phyloP scores from a whole-genome alignment of 2,113 vertebrate species.

The Rostratula benghalensis region DNA sequence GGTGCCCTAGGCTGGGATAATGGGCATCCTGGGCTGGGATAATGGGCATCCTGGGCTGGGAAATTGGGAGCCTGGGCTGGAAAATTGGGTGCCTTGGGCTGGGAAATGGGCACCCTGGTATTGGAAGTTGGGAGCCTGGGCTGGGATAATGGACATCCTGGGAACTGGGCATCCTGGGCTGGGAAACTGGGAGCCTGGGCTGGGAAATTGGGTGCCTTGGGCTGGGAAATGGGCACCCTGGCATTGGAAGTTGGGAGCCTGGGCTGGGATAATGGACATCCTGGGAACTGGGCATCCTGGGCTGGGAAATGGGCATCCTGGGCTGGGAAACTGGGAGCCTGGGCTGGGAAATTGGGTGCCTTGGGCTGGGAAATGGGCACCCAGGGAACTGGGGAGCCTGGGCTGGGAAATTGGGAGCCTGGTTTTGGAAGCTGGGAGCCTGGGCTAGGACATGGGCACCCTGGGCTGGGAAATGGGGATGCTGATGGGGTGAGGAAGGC shows the following conservation, averaged over 20 bases:
- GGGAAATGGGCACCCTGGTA: not conserved
- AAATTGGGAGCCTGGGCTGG: not conserved
- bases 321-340: not conserved
- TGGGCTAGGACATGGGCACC: not conserved
- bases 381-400: no score
- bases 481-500: not conserved
- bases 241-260: no score
- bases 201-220: no score
- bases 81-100: no score
- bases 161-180: not conserved
- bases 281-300: not conserved
- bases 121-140: no score
- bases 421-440: no score
- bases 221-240: not conserved
- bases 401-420: no score
- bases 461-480: no score
- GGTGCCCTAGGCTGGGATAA: not conserved
- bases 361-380: not conserved
- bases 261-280: not conserved
- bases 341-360: no score
- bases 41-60: not conserved
- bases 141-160: not conserved
- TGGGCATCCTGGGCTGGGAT: not conserved
- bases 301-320: no score
- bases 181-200: not conserved